Conservation (phyloP, 2,797 vertebrate genomes). For the Acridotheres tristis region DNA sequence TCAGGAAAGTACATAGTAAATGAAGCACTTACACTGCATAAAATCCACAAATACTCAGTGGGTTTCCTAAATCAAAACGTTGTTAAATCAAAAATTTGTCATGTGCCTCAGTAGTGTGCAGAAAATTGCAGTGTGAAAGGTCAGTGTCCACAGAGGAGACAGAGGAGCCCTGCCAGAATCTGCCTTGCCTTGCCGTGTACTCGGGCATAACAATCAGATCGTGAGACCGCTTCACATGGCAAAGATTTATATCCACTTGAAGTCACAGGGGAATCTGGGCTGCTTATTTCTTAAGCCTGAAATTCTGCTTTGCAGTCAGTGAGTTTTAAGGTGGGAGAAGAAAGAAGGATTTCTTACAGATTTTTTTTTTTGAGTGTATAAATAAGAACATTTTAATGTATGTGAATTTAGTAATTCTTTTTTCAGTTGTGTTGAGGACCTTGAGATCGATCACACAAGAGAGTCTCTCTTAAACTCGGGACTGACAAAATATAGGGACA, state of each 20-base stretch:
- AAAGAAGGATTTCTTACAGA: neutral
- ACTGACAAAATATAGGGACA: neutral
- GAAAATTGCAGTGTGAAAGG: accelerated
- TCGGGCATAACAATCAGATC: neutral
- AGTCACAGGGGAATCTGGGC: neutral
- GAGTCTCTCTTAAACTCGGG: neutral
- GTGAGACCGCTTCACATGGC: neutral
- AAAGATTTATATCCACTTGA: neutral
- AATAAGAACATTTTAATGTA: neutral
- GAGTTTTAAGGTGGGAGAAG: neutral
- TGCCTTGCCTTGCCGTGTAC: neutral
- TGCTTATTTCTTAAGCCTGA: neutral
- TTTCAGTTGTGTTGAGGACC: neutral
- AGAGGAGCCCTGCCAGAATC: neutral
- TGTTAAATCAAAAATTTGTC: neutral
- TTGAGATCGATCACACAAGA: neutral
- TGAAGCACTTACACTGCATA: neutral
- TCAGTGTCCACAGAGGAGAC: neutral
- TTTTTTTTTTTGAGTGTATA: neutral
- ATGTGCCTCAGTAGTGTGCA: neutral
- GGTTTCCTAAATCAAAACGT: neutral
- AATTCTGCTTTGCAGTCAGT: neutral
- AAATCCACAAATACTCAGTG: neutral
- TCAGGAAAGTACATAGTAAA: neutral
- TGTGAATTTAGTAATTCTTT: neutral